Evolutionary conservation across 2,888 invertebrate genomes (phyloP), one percentile per base, ranked within the genome.

Genomic region (Pammene fasciana): DNA sequence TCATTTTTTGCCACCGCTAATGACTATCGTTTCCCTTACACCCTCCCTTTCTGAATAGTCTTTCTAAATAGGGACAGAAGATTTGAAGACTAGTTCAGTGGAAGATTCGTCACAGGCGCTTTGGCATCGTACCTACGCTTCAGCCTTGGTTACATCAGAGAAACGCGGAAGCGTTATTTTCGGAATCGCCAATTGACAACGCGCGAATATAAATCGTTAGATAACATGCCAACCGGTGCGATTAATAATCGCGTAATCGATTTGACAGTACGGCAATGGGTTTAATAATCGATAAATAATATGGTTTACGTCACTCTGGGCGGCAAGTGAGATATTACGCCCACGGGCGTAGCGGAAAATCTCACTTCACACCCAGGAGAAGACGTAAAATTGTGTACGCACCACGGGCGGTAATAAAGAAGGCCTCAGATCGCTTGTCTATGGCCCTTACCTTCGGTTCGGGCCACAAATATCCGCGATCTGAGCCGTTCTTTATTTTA

Each of bases 101-200:
- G 1, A 18, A 50, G n/a, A 16, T 48, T 62, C 26, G 67, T 64
- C 62, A 56, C 56, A 62, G 8, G 55, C 54, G 38, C 14, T 50
- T 64, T 68, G 68, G 64, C 68, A 68, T 64, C 62, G 18, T 52
- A 18, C 11, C 55, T 62, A n/a, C n/a, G 43, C 9, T 55, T 14
- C 43, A 43, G 56, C 62, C 67, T 60, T 60, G 56, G 54, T 54
- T 57, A 64, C 57, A 45, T 68, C 64, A 68, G 41, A 62, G 41
- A 18, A 67, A 67, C 36, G 68, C 64, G 68, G 68, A 68, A 64
- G 57, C 16, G 62, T 16, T 59, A 68, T 68, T 56, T 68, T 68
- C 56, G 50, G 43, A 13, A 64, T 57, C 62, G 18, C 34, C 16
- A 50, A 62, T 36, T 52, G 61, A 38, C 50, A 16, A 50, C 18